Evolutionary conservation across 2,888 invertebrate species (phyloP).

Genomic region (Troides oblongomaculatus): DNA sequence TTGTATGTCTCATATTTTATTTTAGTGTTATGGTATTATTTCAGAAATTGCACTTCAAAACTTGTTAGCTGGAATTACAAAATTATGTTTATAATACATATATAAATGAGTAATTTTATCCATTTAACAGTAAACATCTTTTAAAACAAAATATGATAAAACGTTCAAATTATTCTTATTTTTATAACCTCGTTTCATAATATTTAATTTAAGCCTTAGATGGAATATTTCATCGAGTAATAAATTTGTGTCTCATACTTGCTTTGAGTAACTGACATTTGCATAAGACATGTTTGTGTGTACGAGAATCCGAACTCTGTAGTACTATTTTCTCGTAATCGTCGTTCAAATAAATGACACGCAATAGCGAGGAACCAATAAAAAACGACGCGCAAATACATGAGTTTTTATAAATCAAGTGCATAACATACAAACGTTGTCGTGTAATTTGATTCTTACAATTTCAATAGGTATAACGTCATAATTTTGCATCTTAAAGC

Average conservation of each 20-base stretch:
- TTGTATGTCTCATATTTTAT: background rate
- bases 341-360: slow-evolving; percentile 77
- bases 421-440: slow-evolving; percentile 58
- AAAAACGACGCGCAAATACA: slow-evolving; percentile 76
- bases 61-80: no score
- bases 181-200: background rate
- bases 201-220: background rate
- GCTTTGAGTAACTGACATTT: slow-evolving; percentile 18
- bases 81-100: no score
- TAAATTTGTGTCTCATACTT: background rate
- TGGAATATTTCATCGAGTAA: background rate
- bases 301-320: slow-evolving; percentile 41
- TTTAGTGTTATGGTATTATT: no score
- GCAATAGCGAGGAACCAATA: slow-evolving; percentile 75
- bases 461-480: slow-evolving; percentile 44
- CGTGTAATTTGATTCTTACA: slow-evolving; percentile 51
- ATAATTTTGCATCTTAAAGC: slow-evolving; percentile 48
- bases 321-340: slow-evolving; percentile 59
- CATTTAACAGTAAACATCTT: no score
- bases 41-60: no score
- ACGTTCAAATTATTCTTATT: background rate
- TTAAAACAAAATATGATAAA: no score
- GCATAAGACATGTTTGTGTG: slow-evolving; percentile 23
- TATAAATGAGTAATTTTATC: no score
- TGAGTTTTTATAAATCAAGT: slow-evolving; percentile 67